Evolutionary conservation across 2,888 invertebrate species (phyloP).

Genomic region (Lasioglossum lativentre): DNA sequence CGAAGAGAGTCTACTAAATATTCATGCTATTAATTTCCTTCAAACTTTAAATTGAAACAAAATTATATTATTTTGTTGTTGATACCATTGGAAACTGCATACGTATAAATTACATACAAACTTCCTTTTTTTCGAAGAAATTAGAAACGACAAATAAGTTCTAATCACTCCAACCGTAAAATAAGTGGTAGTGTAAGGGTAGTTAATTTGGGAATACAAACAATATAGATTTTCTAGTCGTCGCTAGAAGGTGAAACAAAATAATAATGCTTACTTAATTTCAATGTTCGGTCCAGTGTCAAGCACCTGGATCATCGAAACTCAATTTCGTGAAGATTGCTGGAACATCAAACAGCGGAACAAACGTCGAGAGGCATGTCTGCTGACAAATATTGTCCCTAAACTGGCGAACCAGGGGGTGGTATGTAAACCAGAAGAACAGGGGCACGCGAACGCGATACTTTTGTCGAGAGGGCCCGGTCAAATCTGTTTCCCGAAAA

Average conservation of each 20-base stretch:
- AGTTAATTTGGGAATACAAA: too few species aligned
- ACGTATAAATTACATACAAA: too few species aligned
- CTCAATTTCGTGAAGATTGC: neutral
- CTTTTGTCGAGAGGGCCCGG: slow-evolving; percentile 34
- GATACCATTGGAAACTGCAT: too few species aligned
- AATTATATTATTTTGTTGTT: too few species aligned
- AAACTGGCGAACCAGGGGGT: slow-evolving; percentile 2
- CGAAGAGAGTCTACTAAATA: too few species aligned
- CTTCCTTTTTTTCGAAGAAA: too few species aligned
- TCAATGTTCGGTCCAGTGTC: neutral
- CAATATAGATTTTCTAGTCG: neutral
- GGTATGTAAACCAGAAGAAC: slow-evolving; percentile 18
- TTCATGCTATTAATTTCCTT: too few species aligned
- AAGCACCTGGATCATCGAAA: neutral
- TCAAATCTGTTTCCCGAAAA: slow-evolving; percentile 31
- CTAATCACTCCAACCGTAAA: too few species aligned
- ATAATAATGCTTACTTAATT: too few species aligned
- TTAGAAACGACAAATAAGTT: too few species aligned
- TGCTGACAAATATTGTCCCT: slow-evolving; percentile 19
- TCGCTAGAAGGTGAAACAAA: neutral
- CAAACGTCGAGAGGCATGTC: neutral
- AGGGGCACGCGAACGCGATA: slow-evolving; percentile 38
- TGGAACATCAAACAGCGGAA: neutral
- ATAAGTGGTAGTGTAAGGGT: too few species aligned
- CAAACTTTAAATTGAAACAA: too few species aligned